phyloP scores from a whole-genome alignment of 2,888 invertebrate species.

The Prenolepis imparis region DNA sequence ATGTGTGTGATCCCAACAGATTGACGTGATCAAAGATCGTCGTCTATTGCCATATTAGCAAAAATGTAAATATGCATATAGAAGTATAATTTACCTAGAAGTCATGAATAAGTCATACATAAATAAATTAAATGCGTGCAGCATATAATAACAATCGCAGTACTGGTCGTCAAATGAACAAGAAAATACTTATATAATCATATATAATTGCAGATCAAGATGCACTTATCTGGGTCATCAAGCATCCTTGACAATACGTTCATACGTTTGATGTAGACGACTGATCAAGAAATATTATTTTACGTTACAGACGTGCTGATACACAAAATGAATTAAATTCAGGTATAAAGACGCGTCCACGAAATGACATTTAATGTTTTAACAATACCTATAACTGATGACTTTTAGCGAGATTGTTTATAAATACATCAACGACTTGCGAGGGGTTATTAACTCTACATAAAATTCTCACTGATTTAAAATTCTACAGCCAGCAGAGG shows the following conservation, averaged over 20 bases:
- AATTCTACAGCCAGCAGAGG: background rate
- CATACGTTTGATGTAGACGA: background rate
- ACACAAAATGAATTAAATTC: background rate
- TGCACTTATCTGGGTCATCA: conserved; percentile 1
- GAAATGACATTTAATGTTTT: background rate
- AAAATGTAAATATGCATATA: background rate
- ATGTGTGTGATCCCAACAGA: background rate
- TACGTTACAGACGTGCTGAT: background rate
- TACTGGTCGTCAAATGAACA: background rate
- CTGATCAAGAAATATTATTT: background rate
- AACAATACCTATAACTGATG: background rate
- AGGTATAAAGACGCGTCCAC: background rate
- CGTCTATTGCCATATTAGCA: background rate
- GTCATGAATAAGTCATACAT: conserved; percentile 40
- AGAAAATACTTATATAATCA: conserved; percentile 13
- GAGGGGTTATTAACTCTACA: background rate
- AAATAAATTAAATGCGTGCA: conserved; percentile 13
- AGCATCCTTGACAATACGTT: conserved; percentile 14
- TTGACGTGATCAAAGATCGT: background rate
- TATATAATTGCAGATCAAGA: background rate
- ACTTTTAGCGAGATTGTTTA: background rate
- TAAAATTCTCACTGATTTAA: background rate
- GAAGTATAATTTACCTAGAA: conserved; percentile 27
- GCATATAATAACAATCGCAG: background rate
- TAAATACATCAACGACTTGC: background rate